These are phyloP conservation scores for Acanthisitta chloris DNA, from an alignment of 2,113 vertebrate species.

Conservation along the genomic window DNA sequence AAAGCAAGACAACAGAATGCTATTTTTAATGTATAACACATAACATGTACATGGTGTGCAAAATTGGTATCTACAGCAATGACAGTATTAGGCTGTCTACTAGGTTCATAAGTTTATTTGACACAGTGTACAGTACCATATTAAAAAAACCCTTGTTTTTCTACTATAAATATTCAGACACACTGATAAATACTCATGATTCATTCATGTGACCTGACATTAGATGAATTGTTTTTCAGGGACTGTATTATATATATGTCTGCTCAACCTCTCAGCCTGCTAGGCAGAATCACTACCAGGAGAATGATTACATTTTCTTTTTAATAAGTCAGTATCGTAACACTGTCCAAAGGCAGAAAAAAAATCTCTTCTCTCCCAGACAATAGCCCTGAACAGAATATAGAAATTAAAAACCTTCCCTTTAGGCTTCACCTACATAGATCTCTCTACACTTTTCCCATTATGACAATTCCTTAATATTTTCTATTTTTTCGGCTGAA, in stretches of 20 bases:
- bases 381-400: neutral
- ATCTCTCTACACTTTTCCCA: neutral
- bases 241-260: neutral
- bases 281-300: neutral
- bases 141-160: neutral
- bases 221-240: neutral
- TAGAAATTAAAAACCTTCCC: neutral
- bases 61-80: neutral
- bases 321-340: conserved; percentile 5
- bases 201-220: neutral
- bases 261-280: neutral
- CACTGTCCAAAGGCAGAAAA: neutral
- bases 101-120: neutral
- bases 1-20: neutral
- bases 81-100: neutral
- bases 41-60: neutral
- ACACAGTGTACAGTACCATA: neutral
- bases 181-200: neutral
- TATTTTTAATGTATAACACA: neutral
- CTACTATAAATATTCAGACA: neutral
- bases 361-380: neutral
- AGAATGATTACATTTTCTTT: conserved; percentile 8
- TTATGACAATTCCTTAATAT: neutral
- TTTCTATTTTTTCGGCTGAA: neutral
- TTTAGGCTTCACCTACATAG: neutral